Evolutionary conservation across 2,888 invertebrate genomes (phyloP), one percentile per base, ranked within the genome.

Genomic region (Kuschelorhynchus macadamiae): DNA sequence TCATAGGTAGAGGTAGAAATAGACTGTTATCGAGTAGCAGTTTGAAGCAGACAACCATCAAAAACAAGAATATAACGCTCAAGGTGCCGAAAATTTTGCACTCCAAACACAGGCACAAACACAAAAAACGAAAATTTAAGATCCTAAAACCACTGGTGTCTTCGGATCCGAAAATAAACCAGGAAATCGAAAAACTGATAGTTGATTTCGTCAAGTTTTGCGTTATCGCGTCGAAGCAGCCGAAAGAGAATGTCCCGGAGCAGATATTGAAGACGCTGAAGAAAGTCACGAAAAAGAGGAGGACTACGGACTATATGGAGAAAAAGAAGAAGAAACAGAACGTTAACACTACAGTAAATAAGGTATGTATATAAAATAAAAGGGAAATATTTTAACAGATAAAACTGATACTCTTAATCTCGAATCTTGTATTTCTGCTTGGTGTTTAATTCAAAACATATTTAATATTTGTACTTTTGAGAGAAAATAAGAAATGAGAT

Each of bases 221-320:
- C 73, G 75, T 72, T 4, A 79, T 79, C 39, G 74, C 72, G 5
- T 61, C 72, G 0, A 74, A 74, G 63, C 72, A 75, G 39, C 75
- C 80, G 2, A 82, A 57, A 14, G 84, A 83, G 71, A 81, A 81
- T 70, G 78, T 82, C 5, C 80, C 81, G 7, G 80, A 84, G 76
- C 75, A 75, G 52, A 60, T 84, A 75, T 71, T 84, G 75, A 80
- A 86, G 82, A 81, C 85, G 21, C 80, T 90, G 39, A 90, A 92
- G 81, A 88, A 91, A 74, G 85, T 88, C 5, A 88, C 89, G 1
- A 92, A 92, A 77, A 92, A 92, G 78, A 84, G 91, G 12, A 91
- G 92, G 82, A 88, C 88, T 7, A 86, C 88, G 0, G 89, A 90
- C 71, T 85, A 86, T 79, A 83, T 83, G 72, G 88, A 88, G 78